Conservation (phyloP, 2,888 invertebrate genomes). For the Villa cingulata region DNA sequence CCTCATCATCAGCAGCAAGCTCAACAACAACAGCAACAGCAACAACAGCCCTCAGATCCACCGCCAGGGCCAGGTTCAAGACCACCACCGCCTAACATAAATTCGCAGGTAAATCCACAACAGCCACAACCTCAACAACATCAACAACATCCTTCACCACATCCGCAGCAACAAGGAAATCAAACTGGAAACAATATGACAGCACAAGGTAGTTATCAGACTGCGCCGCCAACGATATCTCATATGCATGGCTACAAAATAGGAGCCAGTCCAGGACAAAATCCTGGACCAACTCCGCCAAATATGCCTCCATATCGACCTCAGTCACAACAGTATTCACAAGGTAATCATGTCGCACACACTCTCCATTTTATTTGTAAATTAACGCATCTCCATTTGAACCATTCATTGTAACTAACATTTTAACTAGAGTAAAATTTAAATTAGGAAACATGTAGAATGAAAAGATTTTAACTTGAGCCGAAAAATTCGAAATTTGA, state of each 20-base stretch:
- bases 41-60: constrained; percentile 29
- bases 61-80: constrained; percentile 10
- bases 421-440: background rate
- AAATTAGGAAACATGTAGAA: background rate
- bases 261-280: constrained; percentile 42
- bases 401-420: background rate
- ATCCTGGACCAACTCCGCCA: constrained; percentile 39
- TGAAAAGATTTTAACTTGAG: background rate
- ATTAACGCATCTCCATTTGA: background rate
- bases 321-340: constrained; percentile 40
- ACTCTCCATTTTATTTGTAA: background rate
- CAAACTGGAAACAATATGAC: constrained; percentile 30
- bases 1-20: constrained; percentile 22
- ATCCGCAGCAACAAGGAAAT: constrained; percentile 23
- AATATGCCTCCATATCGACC: constrained; percentile 43
- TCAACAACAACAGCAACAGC: constrained; percentile 23
- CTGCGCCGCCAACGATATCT: constrained; percentile 22
- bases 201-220: constrained; percentile 23
- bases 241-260: constrained; percentile 47
- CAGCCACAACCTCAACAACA: constrained; percentile 32
- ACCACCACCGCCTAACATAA: constrained; percentile 5
- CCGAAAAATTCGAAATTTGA: background rate
- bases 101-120: constrained; percentile 22
- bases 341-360: constrained; percentile 27
- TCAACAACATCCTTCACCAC: background rate